phyloP scores from a whole-genome alignment of 2,797 vertebrate species.

The Coregonus suidteri region DNA sequence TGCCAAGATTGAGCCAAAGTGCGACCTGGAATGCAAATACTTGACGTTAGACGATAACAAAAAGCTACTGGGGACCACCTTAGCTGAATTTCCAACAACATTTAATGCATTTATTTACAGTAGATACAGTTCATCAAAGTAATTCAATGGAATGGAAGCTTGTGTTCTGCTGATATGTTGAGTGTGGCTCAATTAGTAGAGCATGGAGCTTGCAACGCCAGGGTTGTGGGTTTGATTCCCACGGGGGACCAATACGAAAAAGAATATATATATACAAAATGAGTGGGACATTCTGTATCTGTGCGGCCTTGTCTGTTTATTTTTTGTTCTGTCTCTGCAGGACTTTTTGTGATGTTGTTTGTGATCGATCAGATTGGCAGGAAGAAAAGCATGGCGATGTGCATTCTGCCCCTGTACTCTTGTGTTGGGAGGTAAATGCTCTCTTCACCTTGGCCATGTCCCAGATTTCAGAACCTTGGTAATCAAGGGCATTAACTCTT shows the following conservation, averaged over 20 bases:
- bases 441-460: not conserved
- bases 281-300: not conserved
- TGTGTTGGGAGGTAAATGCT: conserved; percentile 84
- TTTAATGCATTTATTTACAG: conserved; percentile 39
- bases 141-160: not conserved
- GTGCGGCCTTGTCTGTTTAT: not conserved
- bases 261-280: too few relatives aligned
- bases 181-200: too few relatives aligned
- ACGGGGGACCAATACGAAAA: too few relatives aligned
- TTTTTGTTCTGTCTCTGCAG: conserved; percentile 61
- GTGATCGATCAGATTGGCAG: conserved; percentile 86
- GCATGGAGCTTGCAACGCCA: too few relatives aligned
- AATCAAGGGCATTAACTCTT: not conserved
- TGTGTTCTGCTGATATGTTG: not conserved
- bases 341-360: conserved; percentile 81
- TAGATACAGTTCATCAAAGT: not conserved
- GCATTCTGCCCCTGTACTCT: conserved; percentile 81
- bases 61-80: conserved; percentile 89
- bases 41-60: conserved; percentile 86
- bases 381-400: conserved; percentile 89
- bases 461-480: not conserved
- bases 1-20: conserved; percentile 79
- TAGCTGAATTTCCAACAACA: conserved; percentile 77
- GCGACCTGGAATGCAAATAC: conserved; percentile 85
- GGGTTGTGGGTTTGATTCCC: too few relatives aligned